A percentile compares a stretch with the other conserved stretches of the same genome.
Evolutionary conservation across 2,888 invertebrate genomes (phyloP).

Genomic region (Agriotes lineatus): DNA sequence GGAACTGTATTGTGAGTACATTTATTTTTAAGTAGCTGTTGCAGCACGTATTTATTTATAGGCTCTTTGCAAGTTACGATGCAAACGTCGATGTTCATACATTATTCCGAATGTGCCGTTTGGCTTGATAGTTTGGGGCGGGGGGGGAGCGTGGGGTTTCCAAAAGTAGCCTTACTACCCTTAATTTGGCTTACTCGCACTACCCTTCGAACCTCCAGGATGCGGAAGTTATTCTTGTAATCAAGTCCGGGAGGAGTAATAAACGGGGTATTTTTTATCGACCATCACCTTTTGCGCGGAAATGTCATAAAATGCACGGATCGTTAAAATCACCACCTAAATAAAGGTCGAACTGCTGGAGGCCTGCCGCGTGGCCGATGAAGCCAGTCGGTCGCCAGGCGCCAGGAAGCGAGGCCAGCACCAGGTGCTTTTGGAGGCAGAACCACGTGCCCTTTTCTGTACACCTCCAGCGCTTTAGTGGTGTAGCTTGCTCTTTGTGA

Average conservation of each 20-base stretch:
- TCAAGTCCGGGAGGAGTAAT: conserved; percentile 16
- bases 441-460: neutral
- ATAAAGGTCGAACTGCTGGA: conserved; percentile 53
- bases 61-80: no score
- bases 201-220: no score
- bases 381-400: conserved; percentile 47
- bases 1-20: no score
- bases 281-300: conserved; percentile 57
- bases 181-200: no score
- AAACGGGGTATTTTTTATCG: conserved; percentile 49
- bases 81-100: no score
- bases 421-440: conserved; percentile 9
- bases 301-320: conserved; percentile 60
- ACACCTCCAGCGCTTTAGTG: conserved; percentile 5
- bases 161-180: no score
- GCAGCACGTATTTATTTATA: no score
- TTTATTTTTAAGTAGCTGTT: no score
- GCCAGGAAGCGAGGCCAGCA: conserved; percentile 3
- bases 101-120: no score
- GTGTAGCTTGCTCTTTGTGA: conserved; percentile 24
- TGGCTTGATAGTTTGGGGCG: no score
- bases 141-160: no score
- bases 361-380: conserved; percentile 40
- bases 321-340: conserved; percentile 58
- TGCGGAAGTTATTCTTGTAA: conserved; percentile 11